These are phyloP conservation scores for Pheosia gnoma DNA, from an alignment of 2,888 invertebrate species.

Conservation along the genomic window DNA sequence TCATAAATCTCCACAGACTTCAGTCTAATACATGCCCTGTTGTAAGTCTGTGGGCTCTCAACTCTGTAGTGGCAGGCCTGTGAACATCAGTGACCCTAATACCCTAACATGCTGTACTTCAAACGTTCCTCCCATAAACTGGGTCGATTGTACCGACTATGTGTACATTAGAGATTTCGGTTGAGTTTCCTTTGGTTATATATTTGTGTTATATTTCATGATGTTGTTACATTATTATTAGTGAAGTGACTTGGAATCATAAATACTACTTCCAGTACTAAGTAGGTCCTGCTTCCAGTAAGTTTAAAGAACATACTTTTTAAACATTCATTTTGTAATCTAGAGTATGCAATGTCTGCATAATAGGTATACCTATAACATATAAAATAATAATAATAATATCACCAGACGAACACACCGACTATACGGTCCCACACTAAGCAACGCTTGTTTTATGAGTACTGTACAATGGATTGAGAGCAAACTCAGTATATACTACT, in stretches of 20 bases:
- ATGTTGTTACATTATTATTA: background rate
- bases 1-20: background rate
- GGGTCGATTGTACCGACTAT: slow-evolving; percentile 17
- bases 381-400: no score
- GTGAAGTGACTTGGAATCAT: background rate
- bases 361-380: no score
- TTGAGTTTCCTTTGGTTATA: background rate
- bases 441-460: no score
- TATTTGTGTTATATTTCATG: background rate
- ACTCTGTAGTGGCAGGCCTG: slow-evolving; percentile 10
- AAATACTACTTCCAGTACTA: no score
- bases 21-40: background rate
- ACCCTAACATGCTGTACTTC: slow-evolving; percentile 23
- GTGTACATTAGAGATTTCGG: background rate
- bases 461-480: no score
- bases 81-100: slow-evolving; percentile 28
- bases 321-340: no score
- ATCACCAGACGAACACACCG: no score
- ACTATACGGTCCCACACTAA: no score
- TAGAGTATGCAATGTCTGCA: no score
- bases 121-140: slow-evolving; percentile 20
- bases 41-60: slow-evolving; percentile 21
- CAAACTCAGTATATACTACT: no score
- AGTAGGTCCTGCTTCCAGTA: no score
- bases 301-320: no score